phyloP scores from a whole-genome alignment of 1,140 invertebrate genomes.

The Zaprionus gabonicus region DNA sequence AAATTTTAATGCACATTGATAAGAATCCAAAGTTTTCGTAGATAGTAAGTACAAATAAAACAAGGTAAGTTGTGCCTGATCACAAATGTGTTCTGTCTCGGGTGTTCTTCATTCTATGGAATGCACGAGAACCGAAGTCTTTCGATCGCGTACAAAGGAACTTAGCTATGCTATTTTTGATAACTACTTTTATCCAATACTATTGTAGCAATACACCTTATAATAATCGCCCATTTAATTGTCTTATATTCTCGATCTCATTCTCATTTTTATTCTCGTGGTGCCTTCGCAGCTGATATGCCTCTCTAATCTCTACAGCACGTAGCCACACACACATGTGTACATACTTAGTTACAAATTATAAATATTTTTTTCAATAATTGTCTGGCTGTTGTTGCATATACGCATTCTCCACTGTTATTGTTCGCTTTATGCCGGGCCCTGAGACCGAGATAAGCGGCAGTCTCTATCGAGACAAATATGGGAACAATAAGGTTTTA shows the following conservation, averaged over 20 bases:
- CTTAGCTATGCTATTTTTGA: background rate
- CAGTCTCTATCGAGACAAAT: background rate
- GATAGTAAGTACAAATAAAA: slow-evolving; percentile 32
- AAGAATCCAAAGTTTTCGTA: slow-evolving; percentile 27
- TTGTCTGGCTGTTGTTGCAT: background rate
- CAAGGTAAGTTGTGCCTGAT: slow-evolving; percentile 19
- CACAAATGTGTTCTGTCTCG: slow-evolving; percentile 18
- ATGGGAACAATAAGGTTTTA: slow-evolving; percentile 4
- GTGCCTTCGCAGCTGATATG: slow-evolving; percentile 56
- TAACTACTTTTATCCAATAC: background rate
- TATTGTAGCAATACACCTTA: background rate
- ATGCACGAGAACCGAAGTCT: slow-evolving; percentile 4
- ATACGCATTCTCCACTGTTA: background rate
- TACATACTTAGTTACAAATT: slow-evolving; percentile 23
- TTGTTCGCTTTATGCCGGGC: slow-evolving; percentile 7
- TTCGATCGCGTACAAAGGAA: background rate
- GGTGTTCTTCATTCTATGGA: background rate
- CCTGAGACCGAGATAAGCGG: slow-evolving; percentile 24
- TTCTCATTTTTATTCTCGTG: slow-evolving; percentile 8
- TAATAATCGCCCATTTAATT: background rate
- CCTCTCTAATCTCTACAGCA: slow-evolving; percentile 49
- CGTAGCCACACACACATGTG: background rate
- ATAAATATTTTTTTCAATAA: slow-evolving; percentile 48
- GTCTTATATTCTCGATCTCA: background rate
- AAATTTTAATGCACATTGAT: slow-evolving; percentile 29